Evolutionary conservation across 2,113 vertebrate genomes (phyloP).

Genomic region (Axis porcinus): DNA sequence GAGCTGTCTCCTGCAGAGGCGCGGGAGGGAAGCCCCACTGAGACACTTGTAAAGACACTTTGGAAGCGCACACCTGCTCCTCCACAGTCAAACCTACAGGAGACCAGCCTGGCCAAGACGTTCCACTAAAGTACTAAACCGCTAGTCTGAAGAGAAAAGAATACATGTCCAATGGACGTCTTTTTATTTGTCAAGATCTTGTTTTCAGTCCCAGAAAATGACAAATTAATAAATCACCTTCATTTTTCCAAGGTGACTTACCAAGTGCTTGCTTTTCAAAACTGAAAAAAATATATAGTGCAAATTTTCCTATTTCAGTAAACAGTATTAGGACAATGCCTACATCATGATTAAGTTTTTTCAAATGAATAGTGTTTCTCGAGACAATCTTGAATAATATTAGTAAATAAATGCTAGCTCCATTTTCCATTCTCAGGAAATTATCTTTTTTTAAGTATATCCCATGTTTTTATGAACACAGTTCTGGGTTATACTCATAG

Average conservation of each 20-base stretch:
- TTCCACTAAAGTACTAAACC: constrained; percentile 69
- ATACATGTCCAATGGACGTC: background rate
- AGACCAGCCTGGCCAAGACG: constrained; percentile 73
- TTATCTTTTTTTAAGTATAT: background rate
- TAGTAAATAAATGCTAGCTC: background rate
- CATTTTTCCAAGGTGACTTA: constrained; percentile 68
- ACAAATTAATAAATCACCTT: constrained; percentile 57
- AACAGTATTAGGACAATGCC: background rate
- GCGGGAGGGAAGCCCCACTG: constrained; percentile 78
- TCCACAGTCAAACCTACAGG: constrained; percentile 76
- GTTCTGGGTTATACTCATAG: background rate
- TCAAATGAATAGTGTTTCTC: background rate
- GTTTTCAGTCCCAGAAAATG: constrained; percentile 30
- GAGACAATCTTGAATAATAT: background rate
- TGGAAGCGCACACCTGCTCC: constrained; percentile 84
- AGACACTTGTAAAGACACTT: constrained; percentile 84
- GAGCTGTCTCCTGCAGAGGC: constrained; percentile 84
- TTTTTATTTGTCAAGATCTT: constrained; percentile 34
- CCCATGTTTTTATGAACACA: background rate
- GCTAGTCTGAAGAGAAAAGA: constrained; percentile 56
- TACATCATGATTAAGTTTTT: background rate
- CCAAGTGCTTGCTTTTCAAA: constrained; percentile 56
- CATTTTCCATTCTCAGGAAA: background rate
- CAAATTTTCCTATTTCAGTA: background rate
- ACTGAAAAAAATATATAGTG: background rate